Base-by-base conservation (phyloP, 2,113 vertebrate genomes). In the Origma solitaria region DNA sequence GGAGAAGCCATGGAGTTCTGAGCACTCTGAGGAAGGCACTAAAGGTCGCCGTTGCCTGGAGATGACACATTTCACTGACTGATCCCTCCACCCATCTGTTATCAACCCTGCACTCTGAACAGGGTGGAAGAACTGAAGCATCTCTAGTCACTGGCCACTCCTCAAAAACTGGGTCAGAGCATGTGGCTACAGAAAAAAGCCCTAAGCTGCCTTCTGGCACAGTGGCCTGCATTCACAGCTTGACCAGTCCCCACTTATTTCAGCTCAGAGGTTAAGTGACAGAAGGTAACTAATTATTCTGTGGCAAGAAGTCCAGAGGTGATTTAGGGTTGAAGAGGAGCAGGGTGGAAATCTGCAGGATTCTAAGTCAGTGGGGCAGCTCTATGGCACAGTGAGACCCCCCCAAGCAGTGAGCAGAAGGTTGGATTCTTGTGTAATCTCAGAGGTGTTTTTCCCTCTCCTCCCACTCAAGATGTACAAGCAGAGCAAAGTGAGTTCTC, bases 81-180 rank as follows among this genome's bases (percentile, higher is more conserved):
- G 94, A 88, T 88, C 88, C 85, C 79, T 88, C 79, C 93, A 83
- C 78, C 94, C 94, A 95, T 90, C 95, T 93, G 80, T 71, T 75
- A 76, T 5, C 90, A 66, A 3, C 40, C 75, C 78, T 33, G 82
- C 42, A 7, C 79, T 49, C 88, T 31, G 90, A 60, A 33, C 64
- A 16, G 80, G 56, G 33, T 13, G 22, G 11, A 40, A 62, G 75
- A 75, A 27, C 60, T 25, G 44, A 62, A 27, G 82, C 76, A 60
- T 45, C 82, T 64, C 60, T 2, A 35, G 44, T 23, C 82, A 70
- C 44, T 6, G 3, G 71, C 54, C 47, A 44, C 79, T 88, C 45
- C 56, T 64, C 76, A 86, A 49, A 71, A 90, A 37, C 13, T 11
- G 51, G 77, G 92, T 73, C 76, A 47, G 2, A 2, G 58, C 50